phyloP scores from a whole-genome alignment of 2,113 vertebrate genomes.

The Spheniscus mendiculus region DNA sequence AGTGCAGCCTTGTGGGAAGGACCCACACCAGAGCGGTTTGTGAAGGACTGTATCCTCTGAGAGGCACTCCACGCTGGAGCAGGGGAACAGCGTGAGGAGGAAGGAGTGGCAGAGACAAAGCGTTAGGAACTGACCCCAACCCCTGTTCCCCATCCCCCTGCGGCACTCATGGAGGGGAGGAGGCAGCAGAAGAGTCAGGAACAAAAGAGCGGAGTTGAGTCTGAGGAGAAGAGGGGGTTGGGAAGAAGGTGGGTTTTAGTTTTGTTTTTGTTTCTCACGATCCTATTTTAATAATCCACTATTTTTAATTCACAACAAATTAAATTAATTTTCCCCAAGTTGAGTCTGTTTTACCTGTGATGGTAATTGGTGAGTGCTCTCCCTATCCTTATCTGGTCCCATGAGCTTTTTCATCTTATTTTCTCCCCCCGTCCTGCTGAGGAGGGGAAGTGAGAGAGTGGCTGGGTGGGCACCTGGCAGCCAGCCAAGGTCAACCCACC shows the following conservation, averaged over 20 bases:
- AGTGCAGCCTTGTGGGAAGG: background rate
- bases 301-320: background rate
- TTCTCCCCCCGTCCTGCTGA: background rate
- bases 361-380: background rate
- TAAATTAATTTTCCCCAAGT: background rate
- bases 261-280: background rate
- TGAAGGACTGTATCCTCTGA: background rate
- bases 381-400: background rate
- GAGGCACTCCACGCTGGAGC: background rate
- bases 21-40: background rate
- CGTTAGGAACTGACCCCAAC: accelerated
- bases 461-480: too few relatives aligned
- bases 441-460: background rate
- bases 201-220: background rate
- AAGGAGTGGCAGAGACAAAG: background rate
- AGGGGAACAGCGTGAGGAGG: background rate
- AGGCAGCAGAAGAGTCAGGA: background rate
- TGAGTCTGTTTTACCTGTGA: background rate
- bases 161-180: background rate
- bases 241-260: background rate
- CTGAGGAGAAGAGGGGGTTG: background rate
- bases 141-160: background rate
- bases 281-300: background rate
- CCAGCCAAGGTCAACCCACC: background rate
- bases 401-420: background rate